Conservation (phyloP, 1,140 invertebrate genomes). For the Macrobrachium nipponense region DNA sequence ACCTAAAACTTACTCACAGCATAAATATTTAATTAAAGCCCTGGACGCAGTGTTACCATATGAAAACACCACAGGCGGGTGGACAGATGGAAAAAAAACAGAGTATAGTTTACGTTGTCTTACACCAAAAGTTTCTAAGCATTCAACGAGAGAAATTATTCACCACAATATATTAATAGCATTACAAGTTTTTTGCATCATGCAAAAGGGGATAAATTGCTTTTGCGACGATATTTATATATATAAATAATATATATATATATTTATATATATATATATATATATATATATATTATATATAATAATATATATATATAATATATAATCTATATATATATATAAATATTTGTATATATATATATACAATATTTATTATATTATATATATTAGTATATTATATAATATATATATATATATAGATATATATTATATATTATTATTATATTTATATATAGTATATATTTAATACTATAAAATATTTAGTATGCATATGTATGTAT, state of each 20-base stretch:
- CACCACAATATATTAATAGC: too few species aligned
- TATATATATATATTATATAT: background rate
- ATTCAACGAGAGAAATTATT: too few species aligned
- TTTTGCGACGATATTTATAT: background rate
- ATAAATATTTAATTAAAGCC: too few species aligned
- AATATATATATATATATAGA: constrained; percentile 6
- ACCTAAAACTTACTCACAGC: too few species aligned
- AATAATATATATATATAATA: background rate
- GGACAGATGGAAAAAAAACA: too few species aligned
- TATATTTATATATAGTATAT: too few species aligned
- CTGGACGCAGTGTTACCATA: too few species aligned
- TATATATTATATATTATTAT: background rate
- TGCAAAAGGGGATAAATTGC: too few species aligned
- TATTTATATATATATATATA: constrained; percentile 12
- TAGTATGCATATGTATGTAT: background rate
- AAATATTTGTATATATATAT: constrained; percentile 15
- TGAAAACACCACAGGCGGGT: too few species aligned
- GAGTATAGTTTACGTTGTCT: too few species aligned
- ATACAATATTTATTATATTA: background rate
- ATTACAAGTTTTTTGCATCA: too few species aligned
- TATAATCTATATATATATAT: constrained; percentile 17
- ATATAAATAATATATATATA: constrained; percentile 4
- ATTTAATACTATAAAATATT: constrained; percentile 4
- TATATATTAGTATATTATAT: background rate
- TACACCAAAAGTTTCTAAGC: too few species aligned